phyloP scores from a whole-genome alignment of 2,888 invertebrate genomes.

The Unio pictorum region DNA sequence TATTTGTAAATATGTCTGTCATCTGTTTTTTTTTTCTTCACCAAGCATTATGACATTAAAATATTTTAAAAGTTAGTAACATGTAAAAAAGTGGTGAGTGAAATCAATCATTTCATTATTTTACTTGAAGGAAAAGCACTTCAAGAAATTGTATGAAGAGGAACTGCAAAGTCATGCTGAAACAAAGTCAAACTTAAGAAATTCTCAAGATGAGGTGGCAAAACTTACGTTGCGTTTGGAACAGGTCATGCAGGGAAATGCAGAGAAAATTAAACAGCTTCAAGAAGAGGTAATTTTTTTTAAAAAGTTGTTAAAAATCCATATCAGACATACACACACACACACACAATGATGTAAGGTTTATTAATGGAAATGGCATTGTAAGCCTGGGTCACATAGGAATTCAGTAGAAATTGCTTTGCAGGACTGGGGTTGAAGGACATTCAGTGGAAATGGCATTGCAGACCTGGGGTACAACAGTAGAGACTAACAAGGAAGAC shows the following conservation, averaged over 20 bases:
- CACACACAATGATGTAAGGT: no score
- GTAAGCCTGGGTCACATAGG: no score
- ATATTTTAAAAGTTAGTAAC: not conserved
- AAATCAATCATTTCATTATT: not conserved
- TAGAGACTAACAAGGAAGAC: no score
- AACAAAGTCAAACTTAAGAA: conserved; percentile 37
- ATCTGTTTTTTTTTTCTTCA: no score
- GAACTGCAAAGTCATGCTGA: conserved; percentile 41
- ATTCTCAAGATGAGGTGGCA: conserved; percentile 4
- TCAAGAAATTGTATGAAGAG: conserved; percentile 42
- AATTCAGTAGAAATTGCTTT: no score
- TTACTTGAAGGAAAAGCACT: conserved; percentile 46
- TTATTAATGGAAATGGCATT: no score
- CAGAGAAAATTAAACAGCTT: conserved; percentile 9
- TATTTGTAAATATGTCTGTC: no score
- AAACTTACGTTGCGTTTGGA: not conserved
- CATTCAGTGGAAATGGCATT: not conserved
- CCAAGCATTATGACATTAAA: no score
- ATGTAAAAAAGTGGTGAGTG: not conserved
- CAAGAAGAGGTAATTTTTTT: not conserved
- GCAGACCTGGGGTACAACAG: no score
- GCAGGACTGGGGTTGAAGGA: no score
- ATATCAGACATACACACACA: no score
- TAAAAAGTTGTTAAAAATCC: no score
- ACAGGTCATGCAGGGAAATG: conserved; percentile 1